Conservation (phyloP, 2,888 invertebrate genomes). For the Andrena hattorfiana region DNA sequence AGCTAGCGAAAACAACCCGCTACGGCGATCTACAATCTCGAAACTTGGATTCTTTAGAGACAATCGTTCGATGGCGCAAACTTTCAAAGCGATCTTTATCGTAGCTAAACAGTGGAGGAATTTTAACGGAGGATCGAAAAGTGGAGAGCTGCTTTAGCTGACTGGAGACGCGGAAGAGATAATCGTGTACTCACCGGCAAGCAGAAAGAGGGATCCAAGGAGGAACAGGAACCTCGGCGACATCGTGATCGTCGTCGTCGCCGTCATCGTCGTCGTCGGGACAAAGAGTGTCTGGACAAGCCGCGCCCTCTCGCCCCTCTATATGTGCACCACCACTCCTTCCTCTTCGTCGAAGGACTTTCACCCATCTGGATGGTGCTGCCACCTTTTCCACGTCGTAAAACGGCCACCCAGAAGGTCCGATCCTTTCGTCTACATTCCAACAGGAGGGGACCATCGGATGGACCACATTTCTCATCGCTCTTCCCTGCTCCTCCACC, state of each 20-base stretch:
- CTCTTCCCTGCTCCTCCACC: neutral
- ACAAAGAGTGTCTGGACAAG: conserved; percentile 84
- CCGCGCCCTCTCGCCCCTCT: conserved; percentile 85
- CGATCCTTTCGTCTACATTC: conserved; percentile 17
- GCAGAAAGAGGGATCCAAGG: conserved; percentile 80
- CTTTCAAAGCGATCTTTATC: neutral
- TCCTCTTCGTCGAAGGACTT: conserved; percentile 79
- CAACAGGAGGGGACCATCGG: neutral
- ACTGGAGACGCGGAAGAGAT: neutral
- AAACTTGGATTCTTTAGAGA: neutral
- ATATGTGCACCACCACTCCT: conserved; percentile 84
- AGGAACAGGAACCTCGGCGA: conserved; percentile 81
- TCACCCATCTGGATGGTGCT: conserved; percentile 82
- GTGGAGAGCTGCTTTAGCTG: neutral
- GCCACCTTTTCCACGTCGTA: conserved; percentile 73
- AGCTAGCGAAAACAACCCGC: too few species aligned
- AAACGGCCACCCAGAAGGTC: conserved; percentile 10
- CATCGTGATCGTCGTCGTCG: conserved; percentile 76
- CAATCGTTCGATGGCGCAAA: neutral
- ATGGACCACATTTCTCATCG: conserved; percentile 5
- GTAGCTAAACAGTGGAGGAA: neutral
- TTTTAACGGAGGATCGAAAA: neutral
- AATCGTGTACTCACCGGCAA: conserved; percentile 80
- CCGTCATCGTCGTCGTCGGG: conserved; percentile 77
- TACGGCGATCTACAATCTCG: too few species aligned